Conservation (phyloP, 1,140 invertebrate species). For the Listronotus oregonensis region DNA sequence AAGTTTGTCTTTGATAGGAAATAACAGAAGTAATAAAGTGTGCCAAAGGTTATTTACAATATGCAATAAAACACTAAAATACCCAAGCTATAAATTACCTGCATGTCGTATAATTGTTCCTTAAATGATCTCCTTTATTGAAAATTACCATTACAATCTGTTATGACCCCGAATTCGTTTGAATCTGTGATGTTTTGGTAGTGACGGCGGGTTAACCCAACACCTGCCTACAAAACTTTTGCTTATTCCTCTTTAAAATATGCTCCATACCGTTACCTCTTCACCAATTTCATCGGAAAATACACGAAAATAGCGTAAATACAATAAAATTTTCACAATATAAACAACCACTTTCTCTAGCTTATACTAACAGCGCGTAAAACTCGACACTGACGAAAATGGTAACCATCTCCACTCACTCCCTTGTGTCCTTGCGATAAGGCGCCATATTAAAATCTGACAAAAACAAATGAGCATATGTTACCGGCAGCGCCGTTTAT, state of each 20-base stretch:
- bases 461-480: constrained; percentile 28
- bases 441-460: constrained; percentile 44
- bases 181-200: constrained; percentile 42
- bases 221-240: constrained; percentile 52
- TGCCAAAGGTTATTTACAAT: constrained; percentile 35
- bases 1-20: background rate
- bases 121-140: constrained; percentile 41
- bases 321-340: constrained; percentile 32
- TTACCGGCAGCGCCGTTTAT: constrained; percentile 10
- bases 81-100: constrained; percentile 49
- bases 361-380: constrained; percentile 47
- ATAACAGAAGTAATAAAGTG: constrained; percentile 8
- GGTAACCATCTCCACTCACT: constrained; percentile 52
- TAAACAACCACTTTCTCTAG: constrained; percentile 43
- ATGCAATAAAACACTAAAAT: constrained; percentile 38
- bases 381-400: constrained; percentile 55
- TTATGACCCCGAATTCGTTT: constrained; percentile 34
- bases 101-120: constrained; percentile 54
- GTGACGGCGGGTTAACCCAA: constrained; percentile 49
- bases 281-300: constrained; percentile 18
- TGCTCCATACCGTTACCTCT: constrained; percentile 37
- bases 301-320: constrained; percentile 30
- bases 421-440: constrained; percentile 54
- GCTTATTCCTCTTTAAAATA: constrained; percentile 47
- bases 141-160: constrained; percentile 56